Base-by-base conservation (phyloP, 2,113 vertebrate genomes). In the Austrofundulus limnaeus region DNA sequence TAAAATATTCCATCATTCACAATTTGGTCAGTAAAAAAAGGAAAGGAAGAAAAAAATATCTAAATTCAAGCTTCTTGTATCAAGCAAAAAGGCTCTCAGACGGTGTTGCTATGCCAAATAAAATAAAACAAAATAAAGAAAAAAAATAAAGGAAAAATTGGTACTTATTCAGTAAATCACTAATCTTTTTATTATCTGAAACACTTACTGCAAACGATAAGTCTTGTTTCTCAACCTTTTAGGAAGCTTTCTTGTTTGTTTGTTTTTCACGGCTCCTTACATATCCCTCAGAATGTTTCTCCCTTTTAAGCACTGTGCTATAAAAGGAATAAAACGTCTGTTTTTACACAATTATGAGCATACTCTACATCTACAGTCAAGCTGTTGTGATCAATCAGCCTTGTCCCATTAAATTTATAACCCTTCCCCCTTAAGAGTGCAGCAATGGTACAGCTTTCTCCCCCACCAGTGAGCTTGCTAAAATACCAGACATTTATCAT, bases 401-500 rank as follows among this genome's bases (percentile, higher is more conserved):
- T 75, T 66, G 63, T 74, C 72, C 74, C 59, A 73, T 84, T 78
- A 73, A 78, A 88, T 87, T 71, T 81, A 86, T 84, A 65, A 66
- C 77, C 80, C 57, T 63, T 39, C 60, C 72, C 75, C 69, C 58
- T 45, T 55, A 67, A 64, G 75, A 64, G 56, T 66, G 62, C 41
- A 58, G 78, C 65, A 23, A 49, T 28, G 46, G 52, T 64, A 61
- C 56, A 37, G 67, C 49, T 34, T 52, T 70, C 56, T 63, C 57
- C 80, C 54, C 62, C 51, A 70, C 68, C 69, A 65, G 73, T 69
- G 52, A 71, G 74, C 47, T 62, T 24, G 66, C 77, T 79, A 78
- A 88, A 86, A 88, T 81, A 82, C 79, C 76, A 81, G 41, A 71
- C 83, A 78, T 87, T 85, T 81, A 82, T 89, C 84, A 83, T 58